phyloP scores from a whole-genome alignment of 2,113 vertebrate genomes.

The Aegotheles bennettii region DNA sequence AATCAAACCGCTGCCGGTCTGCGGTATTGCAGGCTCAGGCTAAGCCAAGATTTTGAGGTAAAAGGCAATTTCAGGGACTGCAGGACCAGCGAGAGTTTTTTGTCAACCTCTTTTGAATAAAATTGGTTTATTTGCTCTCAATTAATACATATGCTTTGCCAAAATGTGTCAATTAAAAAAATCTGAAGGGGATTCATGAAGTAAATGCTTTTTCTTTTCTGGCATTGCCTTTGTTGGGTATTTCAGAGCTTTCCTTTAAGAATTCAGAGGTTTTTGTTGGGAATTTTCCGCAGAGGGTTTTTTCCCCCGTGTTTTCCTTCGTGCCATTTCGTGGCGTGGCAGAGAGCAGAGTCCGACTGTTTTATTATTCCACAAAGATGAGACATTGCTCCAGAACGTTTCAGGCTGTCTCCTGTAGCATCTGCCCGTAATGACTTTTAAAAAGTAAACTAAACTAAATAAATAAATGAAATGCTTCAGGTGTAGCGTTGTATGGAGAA shows the following conservation, averaged over 20 bases:
- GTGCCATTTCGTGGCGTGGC: fast-evolving
- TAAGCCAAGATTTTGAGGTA: not conserved
- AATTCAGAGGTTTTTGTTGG: not conserved
- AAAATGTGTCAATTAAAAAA: not conserved
- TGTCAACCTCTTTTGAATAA: not conserved
- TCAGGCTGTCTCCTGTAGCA: too few relatives aligned
- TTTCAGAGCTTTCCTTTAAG: not conserved
- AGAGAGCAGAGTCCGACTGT: not conserved
- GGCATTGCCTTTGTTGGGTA: not conserved
- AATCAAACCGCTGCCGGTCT: not conserved
- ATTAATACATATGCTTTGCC: not conserved
- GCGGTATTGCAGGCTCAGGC: not conserved
- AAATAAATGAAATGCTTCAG: too few relatives aligned
- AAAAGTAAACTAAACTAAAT: too few relatives aligned
- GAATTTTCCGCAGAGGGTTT: not conserved
- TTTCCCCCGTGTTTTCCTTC: not conserved
- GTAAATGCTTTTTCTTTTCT: not conserved
- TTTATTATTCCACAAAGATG: not conserved
- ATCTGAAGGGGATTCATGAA: not conserved
- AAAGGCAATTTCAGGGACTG: not conserved
- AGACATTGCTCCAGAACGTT: not conserved
- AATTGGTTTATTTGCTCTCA: not conserved
- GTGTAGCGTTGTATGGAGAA: not conserved
- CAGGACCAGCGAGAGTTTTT: not conserved
- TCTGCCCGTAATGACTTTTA: too few relatives aligned